A percentile compares a stretch with the other conserved stretches of the same genome.
Evolutionary conservation across 2,888 invertebrate species (phyloP).

Genomic region (Lasioglossum villosulum): DNA sequence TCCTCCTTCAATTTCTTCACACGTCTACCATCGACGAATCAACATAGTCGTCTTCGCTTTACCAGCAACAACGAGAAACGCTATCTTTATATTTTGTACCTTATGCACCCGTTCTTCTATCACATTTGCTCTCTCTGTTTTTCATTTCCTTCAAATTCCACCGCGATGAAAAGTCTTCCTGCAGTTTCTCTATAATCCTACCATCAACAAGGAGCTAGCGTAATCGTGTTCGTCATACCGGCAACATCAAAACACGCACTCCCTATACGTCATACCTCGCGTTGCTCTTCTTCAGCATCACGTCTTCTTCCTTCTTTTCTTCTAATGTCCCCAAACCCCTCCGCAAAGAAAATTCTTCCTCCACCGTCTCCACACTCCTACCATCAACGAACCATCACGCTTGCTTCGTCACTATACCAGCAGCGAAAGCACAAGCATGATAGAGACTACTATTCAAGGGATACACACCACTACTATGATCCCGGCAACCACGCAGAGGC

Average conservation of each 20-base stretch:
- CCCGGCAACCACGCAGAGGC: slow-evolving; percentile 43
- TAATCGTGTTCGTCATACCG: background rate
- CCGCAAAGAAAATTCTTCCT: background rate
- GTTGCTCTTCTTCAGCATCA: background rate
- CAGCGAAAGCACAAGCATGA: slow-evolving; percentile 29
- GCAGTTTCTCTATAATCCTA: background rate
- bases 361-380: slow-evolving; percentile 14
- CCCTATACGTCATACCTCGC: no score
- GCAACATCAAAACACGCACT: background rate
- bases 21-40: background rate
- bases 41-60: background rate
- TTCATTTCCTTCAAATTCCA: background rate
- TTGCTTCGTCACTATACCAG: slow-evolving; percentile 23
- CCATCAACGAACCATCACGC: background rate
- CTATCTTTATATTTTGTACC: background rate
- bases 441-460: slow-evolving; percentile 33
- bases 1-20: background rate
- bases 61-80: background rate
- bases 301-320: background rate
- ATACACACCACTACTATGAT: slow-evolving; percentile 44
- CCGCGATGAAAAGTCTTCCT: background rate
- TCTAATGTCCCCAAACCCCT: background rate
- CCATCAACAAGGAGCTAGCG: background rate
- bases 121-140: background rate
- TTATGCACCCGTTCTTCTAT: background rate